phyloP scores from a whole-genome alignment of 2,888 invertebrate genomes.

The Folsomia manolachei region DNA sequence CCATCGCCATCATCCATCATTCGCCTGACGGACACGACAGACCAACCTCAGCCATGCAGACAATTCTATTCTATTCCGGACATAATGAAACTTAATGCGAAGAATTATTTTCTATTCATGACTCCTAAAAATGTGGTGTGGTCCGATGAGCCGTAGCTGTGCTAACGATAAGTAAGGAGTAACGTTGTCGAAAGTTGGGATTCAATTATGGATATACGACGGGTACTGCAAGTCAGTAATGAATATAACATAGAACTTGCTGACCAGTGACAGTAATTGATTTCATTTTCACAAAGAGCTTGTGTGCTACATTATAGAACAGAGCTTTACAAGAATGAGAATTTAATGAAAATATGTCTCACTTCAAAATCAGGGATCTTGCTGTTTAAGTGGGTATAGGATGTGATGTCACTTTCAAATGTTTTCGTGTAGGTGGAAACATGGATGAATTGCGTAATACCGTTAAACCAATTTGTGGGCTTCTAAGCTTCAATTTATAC shows the following conservation, averaged over 20 bases:
- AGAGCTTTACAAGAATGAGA: no score
- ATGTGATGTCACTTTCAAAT: no score
- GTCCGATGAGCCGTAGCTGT: neutral
- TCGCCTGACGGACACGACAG: slow-evolving; percentile 2
- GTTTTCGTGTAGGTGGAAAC: no score
- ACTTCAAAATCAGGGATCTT: no score
- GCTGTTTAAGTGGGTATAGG: no score
- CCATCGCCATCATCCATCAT: slow-evolving; percentile 20
- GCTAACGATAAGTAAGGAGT: no score
- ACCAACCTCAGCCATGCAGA: neutral
- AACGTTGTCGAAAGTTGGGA: neutral
- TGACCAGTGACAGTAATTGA: neutral
- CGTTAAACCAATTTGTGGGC: no score
- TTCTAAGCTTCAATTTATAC: no score
- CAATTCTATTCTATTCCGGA: slow-evolving; percentile 18
- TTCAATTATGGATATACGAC: neutral
- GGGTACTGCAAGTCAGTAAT: no score
- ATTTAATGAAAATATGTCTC: no score
- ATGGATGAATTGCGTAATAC: no score
- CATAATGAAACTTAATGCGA: slow-evolving; percentile 5
- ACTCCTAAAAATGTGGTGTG: neutral
- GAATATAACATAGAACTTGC: neutral
- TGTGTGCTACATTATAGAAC: no score
- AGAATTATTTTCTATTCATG: slow-evolving; percentile 2
- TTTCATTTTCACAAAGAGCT: neutral